Conservation (phyloP, 2,113 vertebrate genomes). For the Papio anubis region DNA sequence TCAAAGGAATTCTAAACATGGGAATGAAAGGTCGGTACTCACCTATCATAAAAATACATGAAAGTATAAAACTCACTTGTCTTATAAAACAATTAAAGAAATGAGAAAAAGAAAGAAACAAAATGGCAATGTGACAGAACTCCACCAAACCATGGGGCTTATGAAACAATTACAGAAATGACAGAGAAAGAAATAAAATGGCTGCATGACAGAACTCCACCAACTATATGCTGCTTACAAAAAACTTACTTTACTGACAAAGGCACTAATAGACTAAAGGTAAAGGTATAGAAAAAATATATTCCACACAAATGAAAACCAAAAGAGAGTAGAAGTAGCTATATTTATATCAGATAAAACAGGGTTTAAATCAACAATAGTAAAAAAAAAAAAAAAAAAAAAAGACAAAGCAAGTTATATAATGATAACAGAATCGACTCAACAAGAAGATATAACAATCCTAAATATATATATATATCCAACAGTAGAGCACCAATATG, state of each 20-base stretch:
- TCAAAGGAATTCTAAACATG: not conserved
- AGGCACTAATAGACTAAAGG: not conserved
- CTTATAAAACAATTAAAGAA: not conserved
- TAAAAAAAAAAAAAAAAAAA: not conserved
- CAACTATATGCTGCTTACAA: not conserved
- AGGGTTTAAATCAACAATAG: not conserved
- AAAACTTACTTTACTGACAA: not conserved
- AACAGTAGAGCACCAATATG: not conserved
- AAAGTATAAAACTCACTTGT: not conserved
- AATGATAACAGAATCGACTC: not conserved
- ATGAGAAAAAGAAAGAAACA: not conserved
- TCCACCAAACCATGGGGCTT: not conserved
- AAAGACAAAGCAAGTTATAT: not conserved
- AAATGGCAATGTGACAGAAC: not conserved
- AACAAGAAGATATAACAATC: not conserved
- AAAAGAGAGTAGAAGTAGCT: not conserved
- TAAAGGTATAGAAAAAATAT: not conserved
- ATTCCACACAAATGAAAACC: not conserved
- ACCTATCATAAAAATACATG: not conserved
- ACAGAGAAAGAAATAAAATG: not conserved
- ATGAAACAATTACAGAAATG: not conserved
- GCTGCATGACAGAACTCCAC: too few species aligned
- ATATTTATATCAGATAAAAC: not conserved
- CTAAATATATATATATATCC: not conserved
- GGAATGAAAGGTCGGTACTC: not conserved